Evolutionary conservation across 2,113 vertebrate species (phyloP).

Genomic region (Egretta garzetta): DNA sequence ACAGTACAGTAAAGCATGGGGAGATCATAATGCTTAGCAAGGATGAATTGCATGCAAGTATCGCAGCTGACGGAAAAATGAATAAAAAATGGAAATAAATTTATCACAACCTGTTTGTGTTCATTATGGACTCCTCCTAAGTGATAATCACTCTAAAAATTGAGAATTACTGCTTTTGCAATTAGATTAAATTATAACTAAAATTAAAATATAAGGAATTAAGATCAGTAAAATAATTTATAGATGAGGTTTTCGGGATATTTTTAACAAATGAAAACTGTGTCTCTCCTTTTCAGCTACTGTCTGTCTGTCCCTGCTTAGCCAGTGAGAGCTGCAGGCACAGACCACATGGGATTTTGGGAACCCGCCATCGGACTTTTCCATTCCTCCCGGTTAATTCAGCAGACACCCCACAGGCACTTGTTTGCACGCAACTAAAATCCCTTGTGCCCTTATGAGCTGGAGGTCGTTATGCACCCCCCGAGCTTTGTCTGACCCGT

Average conservation of each 20-base stretch:
- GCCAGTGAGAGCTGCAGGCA: neutral
- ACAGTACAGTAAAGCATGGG: neutral
- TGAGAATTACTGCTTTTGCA: neutral
- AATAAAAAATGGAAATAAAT: neutral
- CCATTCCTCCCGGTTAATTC: neutral
- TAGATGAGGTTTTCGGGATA: neutral
- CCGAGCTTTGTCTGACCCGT: neutral
- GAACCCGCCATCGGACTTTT: neutral
- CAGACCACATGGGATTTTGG: fast-evolving
- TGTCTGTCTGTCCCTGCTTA: neutral
- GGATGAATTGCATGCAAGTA: neutral
- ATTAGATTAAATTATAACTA: neutral
- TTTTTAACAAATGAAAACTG: neutral
- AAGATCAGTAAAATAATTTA: neutral
- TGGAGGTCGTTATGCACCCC: neutral
- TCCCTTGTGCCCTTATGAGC: neutral
- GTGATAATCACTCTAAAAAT: neutral
- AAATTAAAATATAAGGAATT: neutral
- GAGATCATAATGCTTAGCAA: neutral
- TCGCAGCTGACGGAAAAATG: neutral
- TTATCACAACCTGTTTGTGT: neutral
- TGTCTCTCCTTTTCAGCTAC: neutral
- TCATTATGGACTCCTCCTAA: neutral
- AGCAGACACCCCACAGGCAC: neutral
- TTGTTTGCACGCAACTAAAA: neutral